Percentiles rank a stretch among this genome's conserved stretches.
These are phyloP conservation scores for Xenops minutus DNA, from an alignment of 2,797 vertebrate genomes.

Conservation along the genomic window DNA sequence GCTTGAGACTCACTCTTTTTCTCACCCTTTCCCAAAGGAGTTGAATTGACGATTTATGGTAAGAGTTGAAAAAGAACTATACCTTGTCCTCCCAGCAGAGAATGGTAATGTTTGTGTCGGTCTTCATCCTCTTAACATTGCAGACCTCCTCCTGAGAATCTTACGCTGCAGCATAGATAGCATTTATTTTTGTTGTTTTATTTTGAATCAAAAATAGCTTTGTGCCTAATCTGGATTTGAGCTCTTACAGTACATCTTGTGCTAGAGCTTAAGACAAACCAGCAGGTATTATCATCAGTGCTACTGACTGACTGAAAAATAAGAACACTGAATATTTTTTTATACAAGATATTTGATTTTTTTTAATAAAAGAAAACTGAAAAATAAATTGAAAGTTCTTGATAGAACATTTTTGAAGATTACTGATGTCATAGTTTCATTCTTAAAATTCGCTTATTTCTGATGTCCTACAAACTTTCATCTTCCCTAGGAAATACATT, in stretches of 20 bases:
- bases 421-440: background rate
- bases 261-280: background rate
- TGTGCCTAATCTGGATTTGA: background rate
- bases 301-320: background rate
- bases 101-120: background rate
- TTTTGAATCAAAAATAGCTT: background rate
- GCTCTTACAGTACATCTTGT: background rate
- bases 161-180: background rate
- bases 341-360: background rate
- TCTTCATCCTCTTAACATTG: background rate
- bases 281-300: background rate
- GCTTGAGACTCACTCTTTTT: background rate
- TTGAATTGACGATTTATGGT: background rate
- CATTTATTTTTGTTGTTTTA: background rate
- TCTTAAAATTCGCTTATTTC: background rate
- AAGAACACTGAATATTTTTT: background rate
- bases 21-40: background rate
- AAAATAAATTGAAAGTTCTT: background rate
- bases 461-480: background rate
- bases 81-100: background rate
- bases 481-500: background rate
- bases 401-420: background rate
- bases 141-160: background rate
- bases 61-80: background rate
- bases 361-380: background rate